Percentiles rank a stretch among this genome's conserved stretches.
Evolutionary conservation across 2,113 vertebrate species (phyloP).

Genomic region (Ictalurus punctatus): DNA sequence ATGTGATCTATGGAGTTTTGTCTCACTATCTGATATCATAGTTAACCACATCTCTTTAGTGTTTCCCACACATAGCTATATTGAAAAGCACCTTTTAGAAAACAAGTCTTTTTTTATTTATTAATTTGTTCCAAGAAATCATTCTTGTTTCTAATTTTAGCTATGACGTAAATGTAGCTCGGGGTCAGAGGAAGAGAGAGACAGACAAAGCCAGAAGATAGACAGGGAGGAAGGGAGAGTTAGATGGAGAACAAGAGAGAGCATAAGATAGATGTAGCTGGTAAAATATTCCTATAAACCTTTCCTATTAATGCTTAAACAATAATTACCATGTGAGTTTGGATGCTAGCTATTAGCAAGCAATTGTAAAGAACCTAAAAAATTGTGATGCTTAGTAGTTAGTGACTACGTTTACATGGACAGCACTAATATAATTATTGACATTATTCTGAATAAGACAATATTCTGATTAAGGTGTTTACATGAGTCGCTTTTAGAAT

Average conservation of each 20-base stretch:
- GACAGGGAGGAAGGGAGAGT: neutral
- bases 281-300: neutral
- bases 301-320: neutral
- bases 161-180: neutral
- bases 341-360: neutral
- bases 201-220: neutral
- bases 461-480: too few relatives aligned
- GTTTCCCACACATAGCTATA: neutral
- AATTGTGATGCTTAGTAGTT: neutral
- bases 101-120: neutral
- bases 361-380: neutral
- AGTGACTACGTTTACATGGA: too few relatives aligned
- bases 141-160: neutral
- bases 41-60: neutral
- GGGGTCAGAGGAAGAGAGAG: neutral
- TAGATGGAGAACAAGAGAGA: neutral
- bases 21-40: neutral
- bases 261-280: neutral
- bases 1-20: neutral
- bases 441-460: too few relatives aligned
- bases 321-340: neutral
- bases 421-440: too few relatives aligned
- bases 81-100: too few relatives aligned
- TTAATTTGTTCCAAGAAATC: neutral
- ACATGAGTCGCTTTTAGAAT: too few relatives aligned